phyloP scores from a whole-genome alignment of 2,888 invertebrate species.

The Venustoraphidia nigricollis region DNA sequence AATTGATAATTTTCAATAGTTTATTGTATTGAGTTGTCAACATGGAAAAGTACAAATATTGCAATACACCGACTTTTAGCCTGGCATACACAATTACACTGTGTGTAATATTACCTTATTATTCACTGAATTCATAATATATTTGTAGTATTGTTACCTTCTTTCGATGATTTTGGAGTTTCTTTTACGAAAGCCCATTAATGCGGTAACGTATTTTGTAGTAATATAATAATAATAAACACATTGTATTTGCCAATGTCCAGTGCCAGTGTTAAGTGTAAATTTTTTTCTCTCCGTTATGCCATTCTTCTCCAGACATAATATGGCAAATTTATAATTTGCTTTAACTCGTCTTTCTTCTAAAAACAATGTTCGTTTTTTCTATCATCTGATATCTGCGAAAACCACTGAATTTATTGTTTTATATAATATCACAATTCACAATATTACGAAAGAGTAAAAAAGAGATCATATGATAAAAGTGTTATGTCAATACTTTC shows the following conservation, averaged over 20 bases:
- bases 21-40: conserved; percentile 41
- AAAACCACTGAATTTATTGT: too few species aligned
- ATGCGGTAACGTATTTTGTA: not conserved
- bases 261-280: conserved; percentile 22
- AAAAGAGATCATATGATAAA: too few species aligned
- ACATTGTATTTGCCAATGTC: conserved; percentile 26
- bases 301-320: too few species aligned
- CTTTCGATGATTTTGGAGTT: not conserved
- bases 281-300: not conserved
- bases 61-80: conserved; percentile 36
- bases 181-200: not conserved
- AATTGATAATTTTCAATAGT: conserved; percentile 28
- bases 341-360: too few species aligned
- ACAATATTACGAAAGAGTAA: too few species aligned
- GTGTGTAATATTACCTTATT: conserved; percentile 17
- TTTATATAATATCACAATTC: too few species aligned
- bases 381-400: too few species aligned
- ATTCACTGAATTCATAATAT: too few species aligned
- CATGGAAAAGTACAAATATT: conserved; percentile 48
- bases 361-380: too few species aligned
- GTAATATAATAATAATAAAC: conserved; percentile 12
- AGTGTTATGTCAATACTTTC: too few species aligned
- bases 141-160: too few species aligned
- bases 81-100: conserved; percentile 29
- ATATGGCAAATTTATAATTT: too few species aligned